Percentiles rank a stretch among this genome's conserved stretches.
Conservation (phyloP, 2,113 vertebrate species). For the Lepus americanus region DNA sequence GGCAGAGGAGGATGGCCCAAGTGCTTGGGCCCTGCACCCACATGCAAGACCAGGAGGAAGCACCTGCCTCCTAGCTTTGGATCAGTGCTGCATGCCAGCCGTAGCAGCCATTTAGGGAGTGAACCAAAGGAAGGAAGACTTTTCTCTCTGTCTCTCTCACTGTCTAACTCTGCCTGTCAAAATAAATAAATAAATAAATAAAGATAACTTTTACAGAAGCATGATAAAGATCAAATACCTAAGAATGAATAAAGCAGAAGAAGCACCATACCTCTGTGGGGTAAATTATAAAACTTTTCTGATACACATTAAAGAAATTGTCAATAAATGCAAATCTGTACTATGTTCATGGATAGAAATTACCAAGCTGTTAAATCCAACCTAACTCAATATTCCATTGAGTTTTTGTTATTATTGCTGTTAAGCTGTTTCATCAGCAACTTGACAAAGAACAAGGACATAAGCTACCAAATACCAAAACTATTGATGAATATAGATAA, state of each 20-base stretch:
- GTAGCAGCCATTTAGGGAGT: too few relatives aligned
- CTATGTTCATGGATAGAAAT: not conserved
- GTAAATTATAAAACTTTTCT: not conserved
- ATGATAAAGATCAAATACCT: conserved; percentile 10
- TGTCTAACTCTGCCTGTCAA: too few relatives aligned
- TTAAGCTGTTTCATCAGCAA: not conserved
- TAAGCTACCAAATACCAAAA: not conserved
- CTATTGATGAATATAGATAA: not conserved
- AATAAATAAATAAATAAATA: not conserved
- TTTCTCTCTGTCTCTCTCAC: too few relatives aligned
- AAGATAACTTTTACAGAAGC: not conserved
- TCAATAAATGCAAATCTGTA: not conserved
- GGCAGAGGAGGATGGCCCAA: too few relatives aligned
- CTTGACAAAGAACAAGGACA: conserved; percentile 30
- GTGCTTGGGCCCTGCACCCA: too few relatives aligned
- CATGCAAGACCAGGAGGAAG: too few relatives aligned
- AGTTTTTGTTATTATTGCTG: not conserved
- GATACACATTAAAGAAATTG: not conserved
- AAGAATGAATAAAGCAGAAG: not conserved
- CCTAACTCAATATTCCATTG: not conserved
- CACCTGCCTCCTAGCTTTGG: too few relatives aligned
- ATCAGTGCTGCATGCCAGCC: too few relatives aligned
- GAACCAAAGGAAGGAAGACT: too few relatives aligned
- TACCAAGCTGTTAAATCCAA: not conserved
- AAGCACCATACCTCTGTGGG: not conserved